Evolutionary conservation across 2,888 invertebrate genomes (phyloP).

Genomic region (Ectemnius cavifrons): DNA sequence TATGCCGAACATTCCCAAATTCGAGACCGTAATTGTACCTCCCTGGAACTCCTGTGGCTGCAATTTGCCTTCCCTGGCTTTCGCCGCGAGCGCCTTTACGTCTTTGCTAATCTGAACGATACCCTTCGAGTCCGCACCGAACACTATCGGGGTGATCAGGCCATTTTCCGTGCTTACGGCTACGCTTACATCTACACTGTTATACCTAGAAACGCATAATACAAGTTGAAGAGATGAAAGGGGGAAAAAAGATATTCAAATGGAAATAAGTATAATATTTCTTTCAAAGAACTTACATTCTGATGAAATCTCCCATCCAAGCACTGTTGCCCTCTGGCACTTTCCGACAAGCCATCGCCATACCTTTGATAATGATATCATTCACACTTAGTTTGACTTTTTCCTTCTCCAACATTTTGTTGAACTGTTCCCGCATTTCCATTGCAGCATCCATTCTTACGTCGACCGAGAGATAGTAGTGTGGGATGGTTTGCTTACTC

Average conservation of each 20-base stretch:
- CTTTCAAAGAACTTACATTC: conserved; percentile 85
- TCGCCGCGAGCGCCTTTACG: conserved; percentile 89
- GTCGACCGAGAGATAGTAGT: conserved; percentile 95
- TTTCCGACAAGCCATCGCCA: conserved; percentile 91
- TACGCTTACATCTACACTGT: conserved; percentile 96
- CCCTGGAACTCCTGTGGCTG: conserved; percentile 98
- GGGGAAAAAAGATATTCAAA: no score
- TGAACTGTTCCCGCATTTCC: conserved; percentile 87
- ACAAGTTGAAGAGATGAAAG: no score
- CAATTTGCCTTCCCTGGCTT: conserved; percentile 93
- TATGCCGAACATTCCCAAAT: conserved; percentile 96
- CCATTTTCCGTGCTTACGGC: conserved; percentile 98
- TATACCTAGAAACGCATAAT: conserved; percentile 81
- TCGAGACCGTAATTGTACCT: conserved; percentile 96
- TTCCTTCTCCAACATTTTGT: conserved; percentile 88
- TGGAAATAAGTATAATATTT: neutral
- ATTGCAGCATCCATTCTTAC: conserved; percentile 88
- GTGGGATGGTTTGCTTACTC: conserved; percentile 96
- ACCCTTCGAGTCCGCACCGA: conserved; percentile 94
- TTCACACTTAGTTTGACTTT: conserved; percentile 94
- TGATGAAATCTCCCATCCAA: conserved; percentile 95
- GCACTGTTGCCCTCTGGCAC: conserved; percentile 96
- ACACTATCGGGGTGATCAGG: conserved; percentile 97
- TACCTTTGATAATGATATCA: conserved; percentile 97
- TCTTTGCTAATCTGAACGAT: conserved; percentile 89